Percentiles rank a stretch among this genome's conserved stretches.
Evolutionary conservation across 2,888 invertebrate genomes (phyloP).

Genomic region (Mesorhabditis sp.): DNA sequence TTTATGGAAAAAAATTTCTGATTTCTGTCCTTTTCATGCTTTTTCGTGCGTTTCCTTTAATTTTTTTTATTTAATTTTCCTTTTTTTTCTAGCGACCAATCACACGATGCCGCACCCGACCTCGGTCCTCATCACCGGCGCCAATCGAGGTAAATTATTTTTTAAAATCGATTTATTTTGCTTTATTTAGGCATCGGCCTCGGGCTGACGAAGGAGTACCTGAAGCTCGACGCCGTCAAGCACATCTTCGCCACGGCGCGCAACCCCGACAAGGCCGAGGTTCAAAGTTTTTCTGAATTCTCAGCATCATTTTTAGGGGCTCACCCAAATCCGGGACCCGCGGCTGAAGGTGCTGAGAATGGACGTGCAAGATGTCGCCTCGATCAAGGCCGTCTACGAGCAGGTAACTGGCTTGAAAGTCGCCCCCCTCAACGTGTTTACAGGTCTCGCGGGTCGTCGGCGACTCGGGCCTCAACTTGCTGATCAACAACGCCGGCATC

Average conservation of each 20-base stretch:
- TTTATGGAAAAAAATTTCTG: too few relatives aligned
- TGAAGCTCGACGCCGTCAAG: not conserved
- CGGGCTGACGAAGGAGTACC: slow-evolving; percentile 4
- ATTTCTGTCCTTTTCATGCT: too few relatives aligned
- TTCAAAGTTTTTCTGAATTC: not conserved
- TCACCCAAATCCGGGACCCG: not conserved
- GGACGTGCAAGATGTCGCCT: not conserved
- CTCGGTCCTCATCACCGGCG: slow-evolving; percentile 3
- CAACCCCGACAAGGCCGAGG: slow-evolving; percentile 4
- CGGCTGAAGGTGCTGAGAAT: not conserved
- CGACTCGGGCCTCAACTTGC: not conserved
- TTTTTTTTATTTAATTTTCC: too few relatives aligned
- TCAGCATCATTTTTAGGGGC: not conserved
- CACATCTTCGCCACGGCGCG: slow-evolving; percentile 7
- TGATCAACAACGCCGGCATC: slow-evolving; percentile 8
- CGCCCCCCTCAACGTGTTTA: not conserved
- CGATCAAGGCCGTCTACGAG: not conserved
- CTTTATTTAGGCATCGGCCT: not conserved
- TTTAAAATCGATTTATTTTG: too few relatives aligned
- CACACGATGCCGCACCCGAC: not conserved
- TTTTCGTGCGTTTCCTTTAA: too few relatives aligned
- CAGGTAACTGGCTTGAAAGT: not conserved
- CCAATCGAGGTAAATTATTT: not conserved
- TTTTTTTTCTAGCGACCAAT: too few relatives aligned
- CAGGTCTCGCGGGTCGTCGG: not conserved